A percentile compares a stretch with the other conserved stretches of the same genome.
Evolutionary conservation across 92 coral and sea anemone genomes (phyloP).

Genomic region (Porites rus): DNA sequence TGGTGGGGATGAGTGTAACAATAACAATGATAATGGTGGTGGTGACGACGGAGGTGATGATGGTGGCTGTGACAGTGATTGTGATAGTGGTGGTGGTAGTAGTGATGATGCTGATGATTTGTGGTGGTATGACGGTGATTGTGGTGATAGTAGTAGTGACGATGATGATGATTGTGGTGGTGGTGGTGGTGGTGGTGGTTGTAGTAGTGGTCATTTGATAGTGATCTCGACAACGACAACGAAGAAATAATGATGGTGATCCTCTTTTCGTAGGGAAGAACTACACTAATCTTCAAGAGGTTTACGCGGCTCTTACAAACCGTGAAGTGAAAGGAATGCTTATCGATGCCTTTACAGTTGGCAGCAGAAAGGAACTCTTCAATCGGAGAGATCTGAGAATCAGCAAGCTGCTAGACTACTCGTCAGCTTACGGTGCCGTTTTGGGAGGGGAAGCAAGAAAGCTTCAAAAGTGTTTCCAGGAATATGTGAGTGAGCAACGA

Average conservation of each 20-base stretch:
- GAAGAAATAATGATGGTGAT: neutral
- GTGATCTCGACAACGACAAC: too few relatives aligned
- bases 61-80: too few relatives aligned
- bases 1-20: too few relatives aligned
- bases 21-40: too few relatives aligned
- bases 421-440: conserved; percentile 93
- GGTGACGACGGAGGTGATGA: too few relatives aligned
- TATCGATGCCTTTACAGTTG: conserved; percentile 91
- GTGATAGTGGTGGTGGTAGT: too few relatives aligned
- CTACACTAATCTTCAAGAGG: conserved; percentile 85
- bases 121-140: too few relatives aligned
- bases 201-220: too few relatives aligned
- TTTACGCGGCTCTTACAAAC: conserved; percentile 80
- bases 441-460: conserved; percentile 94
- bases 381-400: conserved; percentile 79
- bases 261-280: conserved; percentile 45
- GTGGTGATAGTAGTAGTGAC: too few relatives aligned
- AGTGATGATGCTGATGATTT: too few relatives aligned
- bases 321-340: conserved; percentile 91
- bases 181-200: too few relatives aligned
- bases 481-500: conserved; percentile 85
- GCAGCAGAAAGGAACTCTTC: conserved; percentile 84
- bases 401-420: conserved; percentile 82
- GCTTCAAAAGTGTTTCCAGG: conserved; percentile 88
- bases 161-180: too few relatives aligned